phyloP scores from a whole-genome alignment of 1,140 invertebrate species.

The Caenorhabditis brenneri region DNA sequence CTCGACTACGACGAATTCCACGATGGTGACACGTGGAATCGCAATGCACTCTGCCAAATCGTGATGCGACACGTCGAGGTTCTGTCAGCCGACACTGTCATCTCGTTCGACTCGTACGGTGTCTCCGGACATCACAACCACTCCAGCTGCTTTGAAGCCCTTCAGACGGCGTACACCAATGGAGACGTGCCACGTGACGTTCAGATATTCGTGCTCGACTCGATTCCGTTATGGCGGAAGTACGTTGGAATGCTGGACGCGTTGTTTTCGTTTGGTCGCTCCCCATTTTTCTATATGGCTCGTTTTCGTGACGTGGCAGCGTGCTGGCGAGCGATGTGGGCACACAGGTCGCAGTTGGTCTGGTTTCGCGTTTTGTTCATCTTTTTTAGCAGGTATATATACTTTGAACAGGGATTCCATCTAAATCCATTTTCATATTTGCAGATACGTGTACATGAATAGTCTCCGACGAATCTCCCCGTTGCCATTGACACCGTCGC shows the following conservation, averaged over 20 bases:
- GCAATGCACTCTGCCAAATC: not conserved
- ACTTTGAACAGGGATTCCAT: no score
- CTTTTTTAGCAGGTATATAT: constrained; percentile 85
- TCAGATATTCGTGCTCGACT: constrained; percentile 64
- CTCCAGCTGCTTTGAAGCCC: constrained; percentile 74
- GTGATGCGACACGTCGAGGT: constrained; percentile 46
- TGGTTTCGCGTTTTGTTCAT: constrained; percentile 91
- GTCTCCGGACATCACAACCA: constrained; percentile 89
- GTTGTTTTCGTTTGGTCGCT: constrained; percentile 64
- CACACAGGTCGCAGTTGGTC: constrained; percentile 85
- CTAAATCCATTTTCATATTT: not conserved
- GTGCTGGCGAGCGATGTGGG: constrained; percentile 79
- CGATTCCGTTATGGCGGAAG: constrained; percentile 77
- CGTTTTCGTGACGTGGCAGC: constrained; percentile 56
- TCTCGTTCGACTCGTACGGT: constrained; percentile 89
- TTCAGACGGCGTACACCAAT: constrained; percentile 61
- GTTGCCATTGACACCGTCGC: constrained; percentile 17
- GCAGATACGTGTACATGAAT: constrained; percentile 50
- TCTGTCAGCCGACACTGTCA: constrained; percentile 74
- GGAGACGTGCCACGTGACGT: constrained; percentile 55
- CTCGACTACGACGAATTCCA: constrained; percentile 74
- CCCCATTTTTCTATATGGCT: constrained; percentile 53
- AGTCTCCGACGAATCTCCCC: constrained; percentile 49
- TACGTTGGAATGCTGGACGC: constrained; percentile 73
- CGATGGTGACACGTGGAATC: constrained; percentile 75